Percentiles rank a stretch among this genome's conserved stretches.
phyloP scores from a whole-genome alignment of 1,140 invertebrate species.

The Drosophila ohnishii region DNA sequence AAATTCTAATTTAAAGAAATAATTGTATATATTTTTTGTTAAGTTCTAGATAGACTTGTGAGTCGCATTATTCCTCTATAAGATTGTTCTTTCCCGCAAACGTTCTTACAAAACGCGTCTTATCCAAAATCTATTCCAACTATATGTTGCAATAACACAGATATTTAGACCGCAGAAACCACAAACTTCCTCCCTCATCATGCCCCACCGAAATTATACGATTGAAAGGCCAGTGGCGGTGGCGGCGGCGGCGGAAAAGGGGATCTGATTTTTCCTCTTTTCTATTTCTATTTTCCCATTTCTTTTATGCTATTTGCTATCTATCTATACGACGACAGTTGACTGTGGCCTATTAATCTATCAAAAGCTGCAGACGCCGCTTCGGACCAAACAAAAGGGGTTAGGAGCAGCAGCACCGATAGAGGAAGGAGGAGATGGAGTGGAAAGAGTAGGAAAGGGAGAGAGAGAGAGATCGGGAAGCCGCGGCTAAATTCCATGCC shows the following conservation, averaged over 20 bases:
- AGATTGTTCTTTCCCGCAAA: neutral
- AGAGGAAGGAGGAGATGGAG: neutral
- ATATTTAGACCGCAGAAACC: constrained; percentile 67
- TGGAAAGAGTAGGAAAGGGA: neutral
- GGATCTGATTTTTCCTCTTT: neutral
- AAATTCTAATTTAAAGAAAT: neutral
- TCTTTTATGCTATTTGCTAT: constrained; percentile 36
- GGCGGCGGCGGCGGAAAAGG: neutral
- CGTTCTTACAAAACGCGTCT: constrained; percentile 8
- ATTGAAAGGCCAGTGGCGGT: neutral
- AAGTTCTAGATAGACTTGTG: too few species aligned
- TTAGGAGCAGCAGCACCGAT: constrained; percentile 10
- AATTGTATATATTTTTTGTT: neutral
- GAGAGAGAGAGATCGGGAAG: constrained; percentile 7
- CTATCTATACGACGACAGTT: constrained; percentile 39
- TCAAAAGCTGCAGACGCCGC: constrained; percentile 50
- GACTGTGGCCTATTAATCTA: constrained; percentile 78
- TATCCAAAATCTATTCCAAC: constrained; percentile 34
- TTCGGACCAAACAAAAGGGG: constrained; percentile 47
- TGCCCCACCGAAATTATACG: constrained; percentile 43
- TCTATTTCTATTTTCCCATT: constrained; percentile 7
- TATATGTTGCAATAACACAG: constrained; percentile 14
- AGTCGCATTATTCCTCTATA: neutral
- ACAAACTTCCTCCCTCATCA: constrained; percentile 66
- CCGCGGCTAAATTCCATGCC: constrained; percentile 63